Conservation (phyloP, 2,888 invertebrate species). For the Leptogaster cylindrica region DNA sequence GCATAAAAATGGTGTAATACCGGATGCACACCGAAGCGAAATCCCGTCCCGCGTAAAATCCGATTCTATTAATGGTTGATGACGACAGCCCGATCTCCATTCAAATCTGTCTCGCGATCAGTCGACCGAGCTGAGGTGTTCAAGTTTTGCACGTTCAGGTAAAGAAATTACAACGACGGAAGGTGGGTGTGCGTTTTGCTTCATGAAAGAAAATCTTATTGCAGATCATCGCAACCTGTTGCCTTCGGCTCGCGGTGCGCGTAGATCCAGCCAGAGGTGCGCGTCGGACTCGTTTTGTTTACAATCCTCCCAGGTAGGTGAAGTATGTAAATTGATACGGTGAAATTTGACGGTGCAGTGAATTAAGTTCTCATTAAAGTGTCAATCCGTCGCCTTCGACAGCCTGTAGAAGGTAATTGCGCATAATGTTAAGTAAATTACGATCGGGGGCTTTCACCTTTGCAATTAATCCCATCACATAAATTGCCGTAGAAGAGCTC, state of each 20-base stretch:
- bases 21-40: not conserved
- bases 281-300: constrained; percentile 29
- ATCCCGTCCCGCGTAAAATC: constrained; percentile 8
- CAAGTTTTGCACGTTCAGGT: constrained; percentile 27
- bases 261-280: not conserved
- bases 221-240: constrained; percentile 33
- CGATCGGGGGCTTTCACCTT: constrained; percentile 31
- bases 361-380: constrained; percentile 39
- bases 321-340: constrained; percentile 34
- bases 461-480: constrained; percentile 1
- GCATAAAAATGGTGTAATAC: no score
- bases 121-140: constrained; percentile 15
- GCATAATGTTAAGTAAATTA: constrained; percentile 17
- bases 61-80: constrained; percentile 41
- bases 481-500: not conserved
- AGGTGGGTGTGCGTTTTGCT: constrained; percentile 30
- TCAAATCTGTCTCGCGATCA: constrained; percentile 27
- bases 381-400: constrained; percentile 37
- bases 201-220: constrained; percentile 17
- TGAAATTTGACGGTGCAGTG: constrained; percentile 33
- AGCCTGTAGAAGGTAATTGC: constrained; percentile 30
- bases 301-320: constrained; percentile 24
- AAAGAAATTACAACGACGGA: constrained; percentile 32
- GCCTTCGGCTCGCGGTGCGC: not conserved
- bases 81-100: constrained; percentile 36